Evolutionary conservation across 2,797 vertebrate genomes (phyloP), one percentile per base, ranked within the genome.

Genomic region (Nannoperca obscura): DNA sequence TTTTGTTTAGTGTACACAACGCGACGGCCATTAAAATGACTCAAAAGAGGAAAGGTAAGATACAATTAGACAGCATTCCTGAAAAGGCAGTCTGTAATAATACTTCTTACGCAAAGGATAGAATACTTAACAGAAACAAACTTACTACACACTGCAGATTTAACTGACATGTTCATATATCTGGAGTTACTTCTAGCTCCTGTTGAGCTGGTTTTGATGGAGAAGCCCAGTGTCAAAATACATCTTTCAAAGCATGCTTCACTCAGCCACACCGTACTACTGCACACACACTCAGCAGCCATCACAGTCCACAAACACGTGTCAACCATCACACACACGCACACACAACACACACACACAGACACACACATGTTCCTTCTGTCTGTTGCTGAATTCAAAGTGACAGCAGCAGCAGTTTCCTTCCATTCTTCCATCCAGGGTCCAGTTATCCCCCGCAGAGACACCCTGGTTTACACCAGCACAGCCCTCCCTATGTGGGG

Each of bases 401-500:
- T 72, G 79, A 82, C 75, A 74, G 75, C 83, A 80, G 74, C 68
- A 86, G 80, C 62, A 15, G 70, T 69, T 84, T 86, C 74, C 72
- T 81, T 88, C 78, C 66, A 58, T 76, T 70, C 68, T 66, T 82
- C 66, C 61, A 27, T 50, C 76, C 57, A 20, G 63, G 69, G 62
- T 87, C 83, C 81, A 80, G 72, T 82, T 60, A 55, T 53, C 44
- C 40, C 59, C 68, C 1, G 8, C 73, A 40, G 34, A 80, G 49
- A 38, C 46, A 46, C 34, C 44, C 53, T 9, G 59, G 30, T 70
- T 71, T 46, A 24, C 8, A 14, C 30, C 66, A 27, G 40, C 47
- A 0, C 11, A 12, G n/a, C 62, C 57, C 54, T 54, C 70, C 76
- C 90, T 94, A 96, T 91, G 95, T 96, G 55, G 98, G 98, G 91